Evolutionary conservation across 2,888 invertebrate genomes (phyloP).

Genomic region (Heliconius aoede): DNA sequence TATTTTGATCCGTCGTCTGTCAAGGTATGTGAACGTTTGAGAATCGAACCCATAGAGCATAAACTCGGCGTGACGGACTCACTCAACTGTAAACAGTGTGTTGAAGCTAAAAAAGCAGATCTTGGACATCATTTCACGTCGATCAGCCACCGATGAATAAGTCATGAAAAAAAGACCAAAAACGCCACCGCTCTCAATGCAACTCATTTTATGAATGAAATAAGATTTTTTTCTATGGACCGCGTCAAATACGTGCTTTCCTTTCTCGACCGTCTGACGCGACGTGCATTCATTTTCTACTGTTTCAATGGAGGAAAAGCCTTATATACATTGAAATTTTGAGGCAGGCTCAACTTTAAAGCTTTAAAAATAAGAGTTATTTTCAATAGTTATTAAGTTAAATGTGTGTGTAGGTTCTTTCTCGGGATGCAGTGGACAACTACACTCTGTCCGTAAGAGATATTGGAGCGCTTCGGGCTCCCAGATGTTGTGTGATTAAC

Average conservation of each 20-base stretch:
- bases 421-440: slow-evolving; percentile 62
- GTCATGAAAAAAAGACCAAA: slow-evolving; percentile 59
- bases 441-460: slow-evolving; percentile 60
- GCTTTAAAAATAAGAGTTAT: slow-evolving; percentile 44
- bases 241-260: slow-evolving; percentile 83
- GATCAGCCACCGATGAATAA: slow-evolving; percentile 66
- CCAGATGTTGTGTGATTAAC: slow-evolving; percentile 73
- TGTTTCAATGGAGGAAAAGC: slow-evolving; percentile 59
- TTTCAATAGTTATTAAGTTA: slow-evolving; percentile 48
- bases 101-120: slow-evolving; percentile 64
- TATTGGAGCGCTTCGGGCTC: slow-evolving; percentile 62
- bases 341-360: slow-evolving; percentile 50
- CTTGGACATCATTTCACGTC: slow-evolving; percentile 82
- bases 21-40: slow-evolving; percentile 9
- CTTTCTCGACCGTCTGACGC: slow-evolving; percentile 69
- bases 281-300: slow-evolving; percentile 81
- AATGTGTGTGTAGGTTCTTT: slow-evolving; percentile 56
- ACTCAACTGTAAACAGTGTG: slow-evolving; percentile 77
- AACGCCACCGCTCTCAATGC: slow-evolving; percentile 68
- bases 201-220: slow-evolving; percentile 83
- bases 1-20: neutral
- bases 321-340: slow-evolving; percentile 44
- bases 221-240: slow-evolving; percentile 76
- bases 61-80: slow-evolving; percentile 65
- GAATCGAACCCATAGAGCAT: slow-evolving; percentile 17